These are phyloP conservation scores for Ryuthela nishihirai DNA, from an alignment of 2,888 invertebrate genomes.

Conservation along the genomic window DNA sequence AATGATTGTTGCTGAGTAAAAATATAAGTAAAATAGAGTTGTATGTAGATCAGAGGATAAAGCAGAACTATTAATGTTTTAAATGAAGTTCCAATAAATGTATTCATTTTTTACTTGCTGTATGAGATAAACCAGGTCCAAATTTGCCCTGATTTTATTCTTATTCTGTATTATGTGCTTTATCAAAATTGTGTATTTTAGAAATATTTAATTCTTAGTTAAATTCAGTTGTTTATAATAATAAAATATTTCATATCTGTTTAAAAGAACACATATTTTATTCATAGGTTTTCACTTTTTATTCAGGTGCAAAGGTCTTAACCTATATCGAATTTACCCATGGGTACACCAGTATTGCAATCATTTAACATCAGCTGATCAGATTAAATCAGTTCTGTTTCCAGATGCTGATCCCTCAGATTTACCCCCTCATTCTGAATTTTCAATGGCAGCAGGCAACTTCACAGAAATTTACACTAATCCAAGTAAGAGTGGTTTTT, in stretches of 20 bases:
- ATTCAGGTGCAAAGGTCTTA: constrained; percentile 59
- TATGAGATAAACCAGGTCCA: too few species aligned
- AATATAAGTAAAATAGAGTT: too few species aligned
- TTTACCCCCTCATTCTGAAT: constrained; percentile 62
- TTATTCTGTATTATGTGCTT: neutral
- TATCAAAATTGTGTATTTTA: neutral
- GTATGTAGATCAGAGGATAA: too few species aligned
- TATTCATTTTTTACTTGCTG: too few species aligned
- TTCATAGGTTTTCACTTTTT: neutral
- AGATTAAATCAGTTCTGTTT: constrained; percentile 70
- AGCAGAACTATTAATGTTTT: too few species aligned
- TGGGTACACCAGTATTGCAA: constrained; percentile 96
- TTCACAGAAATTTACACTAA: constrained; percentile 74
- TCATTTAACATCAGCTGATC: constrained; percentile 74
- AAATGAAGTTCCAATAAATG: too few species aligned
- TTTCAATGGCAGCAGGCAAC: constrained; percentile 96
- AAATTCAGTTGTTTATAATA: neutral
- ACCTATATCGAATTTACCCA: constrained; percentile 79
- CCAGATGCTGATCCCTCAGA: constrained; percentile 81
- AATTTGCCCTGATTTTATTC: too few species aligned
- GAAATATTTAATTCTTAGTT: neutral
- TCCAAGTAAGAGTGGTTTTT: constrained; percentile 43
- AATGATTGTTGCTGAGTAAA: too few species aligned
- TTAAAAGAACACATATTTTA: too few species aligned
- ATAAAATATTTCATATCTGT: neutral